A percentile compares a stretch with the other conserved stretches of the same genome.
Evolutionary conservation across 2,797 vertebrate species (phyloP).

Genomic region (Salarias fasciatus): DNA sequence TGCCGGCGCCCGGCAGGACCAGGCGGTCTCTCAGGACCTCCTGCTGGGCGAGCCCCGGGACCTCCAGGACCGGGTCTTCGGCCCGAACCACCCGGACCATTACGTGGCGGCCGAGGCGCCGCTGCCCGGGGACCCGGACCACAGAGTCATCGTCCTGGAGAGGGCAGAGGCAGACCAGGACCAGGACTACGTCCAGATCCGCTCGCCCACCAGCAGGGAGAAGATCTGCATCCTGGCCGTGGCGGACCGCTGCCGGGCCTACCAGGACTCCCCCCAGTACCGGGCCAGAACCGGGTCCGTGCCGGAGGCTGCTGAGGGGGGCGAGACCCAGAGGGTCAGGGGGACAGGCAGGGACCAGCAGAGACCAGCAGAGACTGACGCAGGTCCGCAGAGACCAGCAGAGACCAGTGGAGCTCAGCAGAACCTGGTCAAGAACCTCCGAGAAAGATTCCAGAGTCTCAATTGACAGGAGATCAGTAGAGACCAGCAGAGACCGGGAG

Average conservation of each 20-base stretch:
- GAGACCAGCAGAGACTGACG: too few relatives aligned
- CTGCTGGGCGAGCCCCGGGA: slow-evolving; percentile 42
- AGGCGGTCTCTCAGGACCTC: slow-evolving; percentile 64
- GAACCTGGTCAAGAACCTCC: slow-evolving; percentile 73
- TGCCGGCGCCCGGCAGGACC: too few relatives aligned
- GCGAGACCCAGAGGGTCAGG: slow-evolving; percentile 15
- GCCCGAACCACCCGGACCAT: slow-evolving; percentile 34
- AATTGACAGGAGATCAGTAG: slow-evolving; percentile 47
- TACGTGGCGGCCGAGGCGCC: slow-evolving; percentile 74
- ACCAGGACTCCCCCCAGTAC: slow-evolving; percentile 85
- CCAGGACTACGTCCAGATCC: slow-evolving; percentile 81
- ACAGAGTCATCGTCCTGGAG: slow-evolving; percentile 84
- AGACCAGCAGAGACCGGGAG: too few relatives aligned
- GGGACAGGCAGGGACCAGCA: too few relatives aligned
- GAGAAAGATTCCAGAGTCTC: slow-evolving; percentile 76
- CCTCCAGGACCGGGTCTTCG: slow-evolving; percentile 30
- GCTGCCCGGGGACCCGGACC: slow-evolving; percentile 65
- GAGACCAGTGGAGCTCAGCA: slow-evolving; percentile 25
- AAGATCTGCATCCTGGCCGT: slow-evolving; percentile 85
- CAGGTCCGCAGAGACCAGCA: too few relatives aligned
- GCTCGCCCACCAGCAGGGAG: slow-evolving; percentile 85
- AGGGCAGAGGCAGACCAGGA: slow-evolving; percentile 48
- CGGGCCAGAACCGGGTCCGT: slow-evolving; percentile 35
- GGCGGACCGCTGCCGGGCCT: slow-evolving; percentile 84
- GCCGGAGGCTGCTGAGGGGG: neutral